Evolutionary conservation across 2,888 invertebrate species (phyloP).

Genomic region (Mycalesis mineus): DNA sequence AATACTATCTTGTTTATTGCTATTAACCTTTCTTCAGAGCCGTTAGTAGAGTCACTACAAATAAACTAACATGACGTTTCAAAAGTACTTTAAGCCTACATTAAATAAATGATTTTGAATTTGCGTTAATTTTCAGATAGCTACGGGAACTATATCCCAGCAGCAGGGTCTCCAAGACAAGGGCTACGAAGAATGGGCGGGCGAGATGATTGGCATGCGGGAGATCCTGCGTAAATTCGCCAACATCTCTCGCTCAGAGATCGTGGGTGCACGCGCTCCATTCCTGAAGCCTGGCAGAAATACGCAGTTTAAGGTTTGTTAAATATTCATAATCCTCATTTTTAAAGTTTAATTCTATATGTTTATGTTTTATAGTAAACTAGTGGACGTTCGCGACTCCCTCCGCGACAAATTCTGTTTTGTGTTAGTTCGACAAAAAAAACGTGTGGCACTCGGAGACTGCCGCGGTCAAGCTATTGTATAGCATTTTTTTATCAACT

Average conservation of each 20-base stretch:
- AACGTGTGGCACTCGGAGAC: too few relatives aligned
- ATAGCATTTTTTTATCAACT: too few relatives aligned
- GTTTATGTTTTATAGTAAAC: background rate
- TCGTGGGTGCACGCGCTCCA: constrained; percentile 92
- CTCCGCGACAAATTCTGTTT: too few relatives aligned
- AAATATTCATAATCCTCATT: background rate
- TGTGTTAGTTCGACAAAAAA: too few relatives aligned
- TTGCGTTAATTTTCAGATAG: constrained; percentile 55
- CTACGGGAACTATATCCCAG: constrained; percentile 80
- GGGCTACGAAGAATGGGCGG: constrained; percentile 94
- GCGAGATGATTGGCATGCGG: constrained; percentile 96
- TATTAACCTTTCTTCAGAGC: too few relatives aligned
- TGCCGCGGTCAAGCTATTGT: too few relatives aligned
- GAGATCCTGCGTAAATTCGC: constrained; percentile 90
- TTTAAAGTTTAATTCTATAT: background rate
- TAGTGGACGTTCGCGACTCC: too few relatives aligned
- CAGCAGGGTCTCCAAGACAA: constrained; percentile 92
- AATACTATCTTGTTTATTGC: too few relatives aligned
- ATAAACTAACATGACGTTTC: too few relatives aligned
- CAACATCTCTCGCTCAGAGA: constrained; percentile 87
- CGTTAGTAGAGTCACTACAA: too few relatives aligned
- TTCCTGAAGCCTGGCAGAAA: constrained; percentile 95
- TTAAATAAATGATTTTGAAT: too few relatives aligned
- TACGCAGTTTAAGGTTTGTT: constrained; percentile 89
- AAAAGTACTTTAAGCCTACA: too few relatives aligned